Percentiles rank a stretch among this genome's conserved stretches.
phyloP scores from a whole-genome alignment of 1,140 invertebrate species.

The Lordiphosa collinella region DNA sequence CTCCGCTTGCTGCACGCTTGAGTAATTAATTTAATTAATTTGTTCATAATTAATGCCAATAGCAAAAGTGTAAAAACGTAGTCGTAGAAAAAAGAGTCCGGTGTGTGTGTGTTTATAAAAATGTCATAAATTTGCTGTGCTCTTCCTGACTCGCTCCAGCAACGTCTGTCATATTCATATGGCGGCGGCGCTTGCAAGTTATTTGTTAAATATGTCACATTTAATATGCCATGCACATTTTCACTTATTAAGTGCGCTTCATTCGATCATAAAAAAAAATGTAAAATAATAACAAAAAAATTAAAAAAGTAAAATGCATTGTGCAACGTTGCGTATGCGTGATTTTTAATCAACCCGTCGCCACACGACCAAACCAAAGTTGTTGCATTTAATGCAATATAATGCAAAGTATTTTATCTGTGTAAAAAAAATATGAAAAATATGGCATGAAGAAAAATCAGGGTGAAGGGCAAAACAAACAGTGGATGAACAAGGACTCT shows the following conservation, averaged over 20 bases:
- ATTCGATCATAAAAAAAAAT: slow-evolving; percentile 29
- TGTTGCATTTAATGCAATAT: slow-evolving; percentile 38
- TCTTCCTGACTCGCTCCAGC: slow-evolving; percentile 2
- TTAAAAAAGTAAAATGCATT: slow-evolving; percentile 27
- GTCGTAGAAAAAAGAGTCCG: slow-evolving; percentile 8
- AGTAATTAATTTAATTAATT: slow-evolving; percentile 66
- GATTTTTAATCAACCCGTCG: slow-evolving; percentile 53
- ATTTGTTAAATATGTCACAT: slow-evolving; percentile 64
- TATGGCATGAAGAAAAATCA: too few relatives aligned
- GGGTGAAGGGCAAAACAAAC: too few relatives aligned
- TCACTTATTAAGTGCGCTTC: slow-evolving; percentile 61
- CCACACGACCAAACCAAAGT: neutral
- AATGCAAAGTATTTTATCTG: slow-evolving; percentile 41
- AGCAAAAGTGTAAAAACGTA: slow-evolving; percentile 39
- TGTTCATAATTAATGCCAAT: slow-evolving; percentile 59
- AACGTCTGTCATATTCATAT: slow-evolving; percentile 50
- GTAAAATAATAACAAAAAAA: slow-evolving; percentile 13
- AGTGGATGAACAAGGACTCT: too few relatives aligned
- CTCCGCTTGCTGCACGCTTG: slow-evolving; percentile 28
- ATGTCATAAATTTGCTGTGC: slow-evolving; percentile 34
- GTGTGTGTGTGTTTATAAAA: slow-evolving; percentile 37
- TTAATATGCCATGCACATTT: slow-evolving; percentile 59
- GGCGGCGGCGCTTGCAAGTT: slow-evolving; percentile 29
- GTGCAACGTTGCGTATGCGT: slow-evolving; percentile 52
- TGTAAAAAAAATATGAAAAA: too few relatives aligned